Evolutionary conservation across 92 coral and sea anemone species (phyloP).

Genomic region (Parazoanthus atlanticus): DNA sequence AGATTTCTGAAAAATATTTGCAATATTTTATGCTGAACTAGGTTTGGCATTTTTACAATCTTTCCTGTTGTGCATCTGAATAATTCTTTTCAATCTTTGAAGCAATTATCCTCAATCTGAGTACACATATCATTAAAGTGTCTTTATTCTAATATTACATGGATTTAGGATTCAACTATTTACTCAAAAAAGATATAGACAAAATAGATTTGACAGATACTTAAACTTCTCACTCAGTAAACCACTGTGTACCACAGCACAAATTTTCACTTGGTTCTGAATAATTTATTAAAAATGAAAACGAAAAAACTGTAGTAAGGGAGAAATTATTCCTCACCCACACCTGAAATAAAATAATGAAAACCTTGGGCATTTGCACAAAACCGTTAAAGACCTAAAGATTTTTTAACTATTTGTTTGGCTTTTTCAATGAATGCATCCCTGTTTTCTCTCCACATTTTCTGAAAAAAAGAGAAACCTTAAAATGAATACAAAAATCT

Average conservation of each 20-base stretch:
- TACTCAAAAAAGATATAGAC: not conserved
- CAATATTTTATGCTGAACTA: no score
- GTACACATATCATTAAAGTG: no score
- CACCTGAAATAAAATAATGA: not conserved
- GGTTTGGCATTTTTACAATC: no score
- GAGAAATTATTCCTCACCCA: not conserved
- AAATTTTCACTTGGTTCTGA: no score
- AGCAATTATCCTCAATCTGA: no score
- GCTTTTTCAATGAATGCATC: constrained; percentile 88
- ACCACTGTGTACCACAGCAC: not conserved
- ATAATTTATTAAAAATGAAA: no score
- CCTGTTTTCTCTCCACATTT: constrained; percentile 98
- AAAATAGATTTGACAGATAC: no score
- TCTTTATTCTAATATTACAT: no score
- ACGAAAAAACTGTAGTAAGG: not conserved
- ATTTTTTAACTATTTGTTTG: constrained; percentile 75
- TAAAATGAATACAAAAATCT: not conserved
- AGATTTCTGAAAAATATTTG: no score
- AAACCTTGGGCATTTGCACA: not conserved
- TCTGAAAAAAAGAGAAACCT: constrained; percentile 59
- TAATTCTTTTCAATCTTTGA: no score
- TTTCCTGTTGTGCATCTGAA: no score
- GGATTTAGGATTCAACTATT: no score
- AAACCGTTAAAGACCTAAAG: constrained; percentile 66
- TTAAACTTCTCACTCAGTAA: not conserved